Base-by-base conservation (phyloP, 2,888 invertebrate genomes). In the Sinopyrophorus schimmeli region DNA sequence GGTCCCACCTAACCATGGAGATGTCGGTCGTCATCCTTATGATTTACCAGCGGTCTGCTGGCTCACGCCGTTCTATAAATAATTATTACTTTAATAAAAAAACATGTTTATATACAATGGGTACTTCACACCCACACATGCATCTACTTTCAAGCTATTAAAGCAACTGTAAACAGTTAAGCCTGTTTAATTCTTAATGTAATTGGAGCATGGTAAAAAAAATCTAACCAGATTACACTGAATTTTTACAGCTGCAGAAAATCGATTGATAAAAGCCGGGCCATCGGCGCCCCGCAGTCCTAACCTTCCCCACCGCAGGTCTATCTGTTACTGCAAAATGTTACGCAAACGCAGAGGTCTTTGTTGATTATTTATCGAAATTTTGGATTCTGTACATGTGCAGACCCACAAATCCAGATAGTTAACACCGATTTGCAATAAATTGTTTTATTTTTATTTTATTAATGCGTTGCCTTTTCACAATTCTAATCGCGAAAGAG, bases 1-100 rank as follows among this genome's bases (percentile, higher is more conserved):
- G 91, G 80, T 95, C 95, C 95, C 95, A 96, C 74, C 95, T 90
- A 78, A 91, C 90, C 80, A 92, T 88, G 78, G 92, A 92, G 79
- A 94, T 94, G 83, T 94, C 94, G 80, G 94, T 94, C 82, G 94
- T 94, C 94, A 94, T 94, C 69, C 77, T 74, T 20, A 21, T 18
- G 15, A 11, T 11, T 39, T 11, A 47, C 47, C 52, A 52, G 47
- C 47, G 10, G 27, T 30, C 34, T 30, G 52, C 52, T 32, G 52
- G 47, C 4, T 18, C 28, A 34, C 24, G 40, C 15, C 18, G 23
- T 40, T 20, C 47, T 47, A 15, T 6, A 47, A 47, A 20, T 21
- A 17, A 32, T 18, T 10, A 15, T n/a, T n/a, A n/a, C n/a, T n/a
- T n/a, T n/a, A n/a, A 2, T 12, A 14, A 14, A 27, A 27, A 24